Conservation (phyloP, 2,113 vertebrate species). For the Piprites chloris region DNA sequence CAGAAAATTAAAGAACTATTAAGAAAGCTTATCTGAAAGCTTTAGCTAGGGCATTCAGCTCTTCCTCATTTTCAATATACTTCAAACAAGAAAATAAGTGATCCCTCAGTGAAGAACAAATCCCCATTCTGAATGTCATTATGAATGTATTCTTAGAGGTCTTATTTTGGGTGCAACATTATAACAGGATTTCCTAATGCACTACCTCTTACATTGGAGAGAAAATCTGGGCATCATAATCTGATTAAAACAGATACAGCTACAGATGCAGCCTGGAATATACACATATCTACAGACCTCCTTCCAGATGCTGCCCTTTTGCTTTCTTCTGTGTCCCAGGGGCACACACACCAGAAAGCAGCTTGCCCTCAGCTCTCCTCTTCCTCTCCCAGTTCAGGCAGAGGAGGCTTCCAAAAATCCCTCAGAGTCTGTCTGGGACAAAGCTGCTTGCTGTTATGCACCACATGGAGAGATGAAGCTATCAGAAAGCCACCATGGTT, state of each 20-base stretch:
- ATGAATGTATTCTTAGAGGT: background rate
- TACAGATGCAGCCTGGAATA: background rate
- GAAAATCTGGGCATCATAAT: background rate
- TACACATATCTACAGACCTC: background rate
- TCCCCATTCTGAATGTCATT: background rate
- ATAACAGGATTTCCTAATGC: background rate
- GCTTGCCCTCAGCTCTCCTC: background rate
- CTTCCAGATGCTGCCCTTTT: background rate
- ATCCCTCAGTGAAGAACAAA: background rate
- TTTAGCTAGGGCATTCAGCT: background rate
- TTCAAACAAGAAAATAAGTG: background rate
- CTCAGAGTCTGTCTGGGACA: background rate
- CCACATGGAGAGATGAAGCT: background rate
- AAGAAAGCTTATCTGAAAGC: background rate
- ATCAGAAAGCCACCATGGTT: background rate
- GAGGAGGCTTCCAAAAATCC: background rate
- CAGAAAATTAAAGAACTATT: background rate
- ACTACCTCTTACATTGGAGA: background rate
- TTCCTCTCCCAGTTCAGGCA: background rate
- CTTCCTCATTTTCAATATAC: background rate
- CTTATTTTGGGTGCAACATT: background rate
- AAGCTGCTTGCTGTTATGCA: background rate
- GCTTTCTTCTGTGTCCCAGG: background rate
- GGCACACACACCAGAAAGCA: background rate
- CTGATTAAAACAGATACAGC: background rate